Evolutionary conservation across 2,113 vertebrate genomes (phyloP), one percentile per base, ranked within the genome.

Genomic region (Seriola dumerili): DNA sequence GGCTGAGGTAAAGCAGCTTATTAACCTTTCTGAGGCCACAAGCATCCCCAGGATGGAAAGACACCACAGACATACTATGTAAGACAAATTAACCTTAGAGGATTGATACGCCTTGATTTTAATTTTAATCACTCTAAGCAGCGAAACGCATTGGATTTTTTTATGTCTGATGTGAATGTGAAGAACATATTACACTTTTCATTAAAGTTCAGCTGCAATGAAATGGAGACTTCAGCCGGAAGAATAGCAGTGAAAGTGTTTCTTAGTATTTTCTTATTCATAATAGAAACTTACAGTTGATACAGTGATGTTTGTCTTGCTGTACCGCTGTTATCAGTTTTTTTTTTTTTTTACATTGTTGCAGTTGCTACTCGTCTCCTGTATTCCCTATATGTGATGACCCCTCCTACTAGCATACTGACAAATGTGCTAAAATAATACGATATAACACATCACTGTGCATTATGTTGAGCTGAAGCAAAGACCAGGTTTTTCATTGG

Each of bases 1-100:
- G 76, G 61, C 81, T 77, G 85, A 88, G 92, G 92, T 87, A 92
- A 93, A 88, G 82, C 88, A 91, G 87, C 92, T 95, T 94, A 94
- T 95, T 95, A 95, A 95, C 94, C 94, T 95, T 90, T 88, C 84
- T 78, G 76, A 88, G 87, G 88, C 94, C 92, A 92, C 81, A 76
- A 92, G 93, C 88, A 77, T 91, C 87, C 67, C 74, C 36, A 0
- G 75, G 88, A 91, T 90, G 69, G 88, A 84, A 81, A 88, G 78
- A 86, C 88, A 81, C 79, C 81, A 55, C 85, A 81, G 84, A 89
- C 66, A 58, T 68, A 76, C 72, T 65, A 66, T 87, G 87, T 89
- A 71, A 91, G 92, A 85, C 80, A 91, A 93, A 94, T 94, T 93
- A 94, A 94, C 93, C 92, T 88, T 66, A 50, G 72, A 84, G 81